Base-by-base conservation (phyloP, 2,113 vertebrate genomes). In the Syngnathus floridae region DNA sequence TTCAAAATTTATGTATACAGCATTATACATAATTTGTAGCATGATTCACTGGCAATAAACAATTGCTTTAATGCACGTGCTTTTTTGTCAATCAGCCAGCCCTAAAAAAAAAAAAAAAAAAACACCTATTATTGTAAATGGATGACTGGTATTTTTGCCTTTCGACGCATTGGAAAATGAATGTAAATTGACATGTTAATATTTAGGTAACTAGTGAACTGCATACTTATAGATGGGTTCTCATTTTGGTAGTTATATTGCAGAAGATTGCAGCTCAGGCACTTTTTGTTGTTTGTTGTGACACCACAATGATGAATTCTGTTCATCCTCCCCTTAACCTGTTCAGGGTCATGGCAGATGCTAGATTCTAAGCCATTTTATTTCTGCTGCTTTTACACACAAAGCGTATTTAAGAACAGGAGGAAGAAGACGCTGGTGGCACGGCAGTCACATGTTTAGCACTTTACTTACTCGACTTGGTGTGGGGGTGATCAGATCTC, bases 11-110 rank as follows among this genome's bases (percentile, higher is more conserved):
- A 88, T 87, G 80, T 88, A 88, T 88, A 83, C 80, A 63, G 75
- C 73, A 89, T 88, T 88, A 88, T 89, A 85, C 75, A 77, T 85
- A 75, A 21, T 16, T 35, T n/a, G 17, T 14, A 41, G 70, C 64
- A 64, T 70, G 72, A 86, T 85, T 82, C 79, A 67, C 69, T 69
- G 73, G 77, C 79, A 79, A 82, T 88, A 88, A 90, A 83, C 82
- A 86, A 83, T 79, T 79, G 84, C 87, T 90, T 88, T 88, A 89
- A 89, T 88, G 85, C 81, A 82, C 81, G 82, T 78, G 83, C 87
- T 88, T 76, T 89, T 88, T 83, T 72, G 84, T 75, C 79, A 86
- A 87, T 90, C 86, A 87, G 74, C 76, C 65, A 73, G 71, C 78
- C 82, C 75, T 83, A 79, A 76, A 83, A 84, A 79, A 77, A 76